These are phyloP conservation scores for Styela clava DNA, from an alignment of 23 tunicate genomes.

Conservation along the genomic window DNA sequence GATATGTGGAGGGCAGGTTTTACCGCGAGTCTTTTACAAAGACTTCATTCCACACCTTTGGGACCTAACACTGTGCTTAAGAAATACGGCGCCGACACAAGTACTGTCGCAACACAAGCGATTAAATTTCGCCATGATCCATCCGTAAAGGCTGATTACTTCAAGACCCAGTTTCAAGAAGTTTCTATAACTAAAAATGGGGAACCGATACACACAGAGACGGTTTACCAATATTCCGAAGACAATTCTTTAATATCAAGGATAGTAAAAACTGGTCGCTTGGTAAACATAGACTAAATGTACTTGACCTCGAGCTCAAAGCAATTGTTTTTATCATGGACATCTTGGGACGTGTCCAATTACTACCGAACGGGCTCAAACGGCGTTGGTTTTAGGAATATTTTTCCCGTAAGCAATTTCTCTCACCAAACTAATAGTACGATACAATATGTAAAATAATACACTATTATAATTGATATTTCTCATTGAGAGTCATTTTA, in stretches of 20 bases:
- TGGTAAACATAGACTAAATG: background rate
- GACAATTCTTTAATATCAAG: background rate
- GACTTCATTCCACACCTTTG: background rate
- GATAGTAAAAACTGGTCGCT: background rate
- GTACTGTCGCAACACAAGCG: background rate
- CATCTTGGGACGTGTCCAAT: too few species aligned
- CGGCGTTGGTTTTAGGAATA: too few species aligned
- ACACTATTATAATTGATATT: too few species aligned
- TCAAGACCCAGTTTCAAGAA: background rate
- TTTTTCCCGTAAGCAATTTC: too few species aligned
- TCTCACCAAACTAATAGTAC: too few species aligned
- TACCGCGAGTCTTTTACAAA: background rate
- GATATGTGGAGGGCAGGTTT: background rate
- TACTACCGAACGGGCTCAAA: too few species aligned
- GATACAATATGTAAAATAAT: too few species aligned
- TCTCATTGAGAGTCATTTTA: too few species aligned
- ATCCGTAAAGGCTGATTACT: background rate
- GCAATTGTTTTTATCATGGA: too few species aligned
- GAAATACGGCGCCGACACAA: background rate
- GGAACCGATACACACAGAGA: background rate
- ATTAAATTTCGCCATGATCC: background rate
- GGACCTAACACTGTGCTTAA: constrained; percentile 16
- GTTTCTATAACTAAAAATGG: background rate
- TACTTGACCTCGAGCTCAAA: too few species aligned
- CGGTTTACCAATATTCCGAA: background rate